Evolutionary conservation across 2,113 vertebrate genomes (phyloP).

Genomic region (Varanus komodoensis): DNA sequence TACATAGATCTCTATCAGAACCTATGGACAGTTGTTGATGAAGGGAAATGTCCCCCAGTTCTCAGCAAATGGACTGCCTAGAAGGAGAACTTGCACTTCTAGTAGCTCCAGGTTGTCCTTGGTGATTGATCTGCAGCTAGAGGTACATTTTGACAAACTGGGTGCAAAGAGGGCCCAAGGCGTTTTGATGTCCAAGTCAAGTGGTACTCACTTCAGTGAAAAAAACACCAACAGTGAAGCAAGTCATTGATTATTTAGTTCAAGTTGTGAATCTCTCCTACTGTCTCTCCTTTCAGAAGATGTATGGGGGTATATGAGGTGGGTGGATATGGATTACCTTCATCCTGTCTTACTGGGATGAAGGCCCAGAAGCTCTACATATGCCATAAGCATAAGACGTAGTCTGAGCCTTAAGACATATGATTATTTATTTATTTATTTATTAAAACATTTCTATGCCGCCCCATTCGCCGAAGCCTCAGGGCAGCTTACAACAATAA

Average conservation of each 20-base stretch:
- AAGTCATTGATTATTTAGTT: not conserved
- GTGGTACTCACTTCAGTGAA: no score
- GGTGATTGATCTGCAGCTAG: not conserved
- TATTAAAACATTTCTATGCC: no score
- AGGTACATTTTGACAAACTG: not conserved
- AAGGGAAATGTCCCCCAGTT: not conserved
- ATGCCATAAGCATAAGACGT: not conserved
- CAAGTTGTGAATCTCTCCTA: not conserved
- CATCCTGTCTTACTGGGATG: not conserved
- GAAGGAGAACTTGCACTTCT: conserved; percentile 14
- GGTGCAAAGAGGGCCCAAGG: not conserved
- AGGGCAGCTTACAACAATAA: no score
- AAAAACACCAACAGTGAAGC: not conserved
- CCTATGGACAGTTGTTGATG: not conserved
- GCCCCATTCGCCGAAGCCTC: no score
- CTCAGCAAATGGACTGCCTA: not conserved
- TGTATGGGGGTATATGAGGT: not conserved
- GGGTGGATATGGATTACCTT: not conserved
- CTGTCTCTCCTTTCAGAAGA: not conserved
- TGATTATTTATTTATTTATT: no score
- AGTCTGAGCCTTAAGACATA: not conserved
- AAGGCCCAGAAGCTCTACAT: not conserved
- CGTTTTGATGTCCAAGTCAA: not conserved
- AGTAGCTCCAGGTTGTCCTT: not conserved
- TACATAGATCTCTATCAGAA: conserved; percentile 34